A percentile compares a stretch with the other conserved stretches of the same genome.
Conservation (phyloP, 2,797 vertebrate species). For the Gallirallus australis region DNA sequence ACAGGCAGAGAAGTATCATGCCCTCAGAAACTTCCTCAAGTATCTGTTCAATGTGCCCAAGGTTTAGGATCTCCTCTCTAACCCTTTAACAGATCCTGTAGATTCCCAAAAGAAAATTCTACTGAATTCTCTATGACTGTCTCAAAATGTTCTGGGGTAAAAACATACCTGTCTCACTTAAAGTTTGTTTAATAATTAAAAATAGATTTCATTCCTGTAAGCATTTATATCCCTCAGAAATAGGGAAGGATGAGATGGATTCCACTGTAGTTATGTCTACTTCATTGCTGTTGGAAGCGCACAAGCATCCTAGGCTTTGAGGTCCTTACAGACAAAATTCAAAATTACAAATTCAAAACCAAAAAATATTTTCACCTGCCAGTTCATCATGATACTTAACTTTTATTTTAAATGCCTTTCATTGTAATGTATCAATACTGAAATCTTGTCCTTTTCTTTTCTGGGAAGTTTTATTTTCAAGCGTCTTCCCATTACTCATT, state of each 20-base stretch:
- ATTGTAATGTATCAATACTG: neutral
- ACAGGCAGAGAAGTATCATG: neutral
- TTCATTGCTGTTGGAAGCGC: neutral
- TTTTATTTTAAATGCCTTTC: neutral
- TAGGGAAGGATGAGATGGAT: neutral
- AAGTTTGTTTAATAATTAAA: neutral
- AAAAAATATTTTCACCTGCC: neutral
- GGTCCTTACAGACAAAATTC: neutral
- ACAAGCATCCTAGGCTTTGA: neutral
- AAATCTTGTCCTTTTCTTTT: neutral
- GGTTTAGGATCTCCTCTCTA: neutral
- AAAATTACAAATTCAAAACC: neutral
- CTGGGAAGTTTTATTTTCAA: neutral
- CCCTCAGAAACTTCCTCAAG: neutral
- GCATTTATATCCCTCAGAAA: neutral
- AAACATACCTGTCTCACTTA: neutral
- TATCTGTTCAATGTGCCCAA: neutral
- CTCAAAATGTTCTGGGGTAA: neutral
- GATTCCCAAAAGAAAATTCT: neutral
- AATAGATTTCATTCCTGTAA: neutral
- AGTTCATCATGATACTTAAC: neutral
- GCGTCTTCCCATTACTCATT: neutral
- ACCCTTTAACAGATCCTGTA: fast-evolving
- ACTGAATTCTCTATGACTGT: neutral
- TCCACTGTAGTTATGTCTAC: neutral